Conservation (phyloP, 2,113 vertebrate genomes). For the Fulica atra region DNA sequence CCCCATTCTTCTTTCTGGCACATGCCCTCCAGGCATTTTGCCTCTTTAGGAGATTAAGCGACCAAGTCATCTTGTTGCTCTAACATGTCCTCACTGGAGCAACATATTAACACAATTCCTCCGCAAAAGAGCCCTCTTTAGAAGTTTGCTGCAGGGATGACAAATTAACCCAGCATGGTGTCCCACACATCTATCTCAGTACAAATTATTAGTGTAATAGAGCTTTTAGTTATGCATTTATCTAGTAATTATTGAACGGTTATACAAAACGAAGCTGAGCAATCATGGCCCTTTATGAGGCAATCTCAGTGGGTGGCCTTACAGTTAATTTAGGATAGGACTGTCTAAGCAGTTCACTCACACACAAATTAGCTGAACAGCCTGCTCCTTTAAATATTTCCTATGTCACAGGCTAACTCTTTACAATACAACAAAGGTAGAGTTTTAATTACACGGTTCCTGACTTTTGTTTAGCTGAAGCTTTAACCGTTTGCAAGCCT, state of each 20-base stretch:
- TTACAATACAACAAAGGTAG: slow-evolving; percentile 81
- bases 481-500: slow-evolving; percentile 75
- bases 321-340: slow-evolving; percentile 80
- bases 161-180: slow-evolving; percentile 82
- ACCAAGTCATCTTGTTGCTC: slow-evolving; percentile 67
- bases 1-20: slow-evolving; percentile 62
- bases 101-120: slow-evolving; percentile 66
- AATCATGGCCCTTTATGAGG: slow-evolving; percentile 77
- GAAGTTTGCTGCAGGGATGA: slow-evolving; percentile 78
- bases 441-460: slow-evolving; percentile 82
- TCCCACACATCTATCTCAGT: slow-evolving; percentile 79
- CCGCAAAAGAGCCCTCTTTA: slow-evolving; percentile 70
- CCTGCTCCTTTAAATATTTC: slow-evolving; percentile 81
- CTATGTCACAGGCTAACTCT: slow-evolving; percentile 79
- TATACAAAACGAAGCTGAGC: slow-evolving; percentile 75
- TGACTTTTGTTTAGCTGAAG: slow-evolving; percentile 82
- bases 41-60: slow-evolving; percentile 76
- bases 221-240: slow-evolving; percentile 85
- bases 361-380: slow-evolving; percentile 81
- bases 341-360: slow-evolving; percentile 75
- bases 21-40: slow-evolving; percentile 64
- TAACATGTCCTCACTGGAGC: slow-evolving; percentile 72
- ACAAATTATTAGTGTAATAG: slow-evolving; percentile 84
- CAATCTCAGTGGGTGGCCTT: slow-evolving; percentile 79
- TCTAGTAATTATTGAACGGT: slow-evolving; percentile 82